Base-by-base conservation (phyloP, 2,113 vertebrate species). In the Pteropus alecto region DNA sequence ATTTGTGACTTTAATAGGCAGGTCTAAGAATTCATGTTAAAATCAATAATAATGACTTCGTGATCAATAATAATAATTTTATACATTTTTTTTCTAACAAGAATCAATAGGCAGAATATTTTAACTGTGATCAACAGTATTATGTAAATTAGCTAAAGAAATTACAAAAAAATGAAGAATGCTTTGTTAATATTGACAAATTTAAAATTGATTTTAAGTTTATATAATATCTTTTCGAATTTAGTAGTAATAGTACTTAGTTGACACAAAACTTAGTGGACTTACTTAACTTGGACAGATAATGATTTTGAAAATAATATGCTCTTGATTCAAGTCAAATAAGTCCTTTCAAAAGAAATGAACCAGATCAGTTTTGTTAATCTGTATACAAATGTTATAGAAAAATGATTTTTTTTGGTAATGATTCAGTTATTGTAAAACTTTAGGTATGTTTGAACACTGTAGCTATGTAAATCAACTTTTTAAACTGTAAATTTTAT, bases 1-100 rank as follows among this genome's bases (percentile, higher is more conserved):
- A 43, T 73, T n/a, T 86, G 65, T 82, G 78, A 77, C 46, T 68
- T 92, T 9, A 63, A 15, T 60, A 26, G 54, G 19, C 9, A 56
- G 30, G 24, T 38, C 51, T 1, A 54, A 92, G 43, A 79, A 95
- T 92, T 74, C 93, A 83, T 71, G 48, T 61, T 83, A 46, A 93
- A 88, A 92, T 94, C 61, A 97, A 60, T 87, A 76, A 76, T 71
- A 96, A 86, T 88, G 81, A 84, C 24, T 96, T 77, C 1, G 46
- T 63, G 54, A 48, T 68, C 88, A 90, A 84, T 87, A 60, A 78
- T 56, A 90, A 63, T 51, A 51, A 90, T 87, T 81, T 96, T 63
- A 61, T 35, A 74, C 21, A 38, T 87, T 93, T 94, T 93, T 93
- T 90, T 88, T 30, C 41, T 70, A 93, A 74, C 22, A 74, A 18